phyloP scores from a whole-genome alignment of 2,888 invertebrate genomes.

The Phortica magna region DNA sequence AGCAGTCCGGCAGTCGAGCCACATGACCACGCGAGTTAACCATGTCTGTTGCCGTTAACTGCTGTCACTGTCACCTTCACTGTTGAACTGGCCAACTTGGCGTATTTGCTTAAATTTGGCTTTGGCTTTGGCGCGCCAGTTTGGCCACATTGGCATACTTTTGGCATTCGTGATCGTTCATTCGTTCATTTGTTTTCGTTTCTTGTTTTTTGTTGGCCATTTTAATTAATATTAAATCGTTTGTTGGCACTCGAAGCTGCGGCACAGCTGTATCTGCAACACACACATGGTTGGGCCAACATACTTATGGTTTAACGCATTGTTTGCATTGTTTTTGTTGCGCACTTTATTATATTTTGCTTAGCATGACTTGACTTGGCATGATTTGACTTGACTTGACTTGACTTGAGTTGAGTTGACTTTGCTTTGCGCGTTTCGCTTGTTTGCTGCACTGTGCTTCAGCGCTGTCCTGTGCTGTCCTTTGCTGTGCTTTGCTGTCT shows the following conservation, averaged over 20 bases:
- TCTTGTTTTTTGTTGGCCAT: constrained; percentile 1
- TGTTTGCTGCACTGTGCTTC: constrained; percentile 6
- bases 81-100: not conserved
- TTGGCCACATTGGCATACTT: not conserved
- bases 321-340: not conserved
- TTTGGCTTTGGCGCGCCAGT: not conserved
- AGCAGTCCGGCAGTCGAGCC: not conserved
- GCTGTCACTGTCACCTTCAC: too few relatives aligned
- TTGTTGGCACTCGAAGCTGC: constrained; percentile 13
- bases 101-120: not conserved
- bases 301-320: not conserved
- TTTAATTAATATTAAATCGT: constrained; percentile 28
- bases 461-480: not conserved
- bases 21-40: not conserved
- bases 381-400: constrained; percentile 4
- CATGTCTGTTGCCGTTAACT: too few relatives aligned
- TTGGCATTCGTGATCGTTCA: not conserved
- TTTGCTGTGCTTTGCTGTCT: not conserved
- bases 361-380: not conserved
- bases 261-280: not conserved
- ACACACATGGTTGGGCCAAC: not conserved
- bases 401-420: not conserved
- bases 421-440: not conserved
- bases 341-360: constrained; percentile 21
- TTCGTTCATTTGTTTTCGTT: not conserved